Percentiles rank a stretch among this genome's conserved stretches.
Conservation (phyloP, 1,140 invertebrate species). For the Cydia splendana region DNA sequence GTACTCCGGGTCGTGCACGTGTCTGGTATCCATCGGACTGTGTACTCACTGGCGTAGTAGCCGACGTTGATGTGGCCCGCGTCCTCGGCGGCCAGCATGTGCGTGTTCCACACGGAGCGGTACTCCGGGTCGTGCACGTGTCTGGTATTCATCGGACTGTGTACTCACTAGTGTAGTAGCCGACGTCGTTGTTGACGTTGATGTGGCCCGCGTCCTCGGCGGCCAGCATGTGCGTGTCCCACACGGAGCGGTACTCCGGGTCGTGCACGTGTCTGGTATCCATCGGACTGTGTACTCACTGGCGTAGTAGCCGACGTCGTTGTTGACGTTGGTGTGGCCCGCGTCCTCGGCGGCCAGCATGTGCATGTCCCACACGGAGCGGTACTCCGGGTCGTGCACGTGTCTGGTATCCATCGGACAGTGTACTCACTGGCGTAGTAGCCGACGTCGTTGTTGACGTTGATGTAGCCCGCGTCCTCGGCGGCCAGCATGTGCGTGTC, state of each 20-base stretch:
- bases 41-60: constrained; percentile 70
- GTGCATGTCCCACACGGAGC: constrained; percentile 61
- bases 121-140: background rate
- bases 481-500: constrained; percentile 82
- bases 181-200: constrained; percentile 81
- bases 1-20: background rate
- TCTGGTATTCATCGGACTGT: constrained; percentile 38
- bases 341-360: constrained; percentile 89
- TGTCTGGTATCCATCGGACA: too few species aligned
- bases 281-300: constrained; percentile 38
- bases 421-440: constrained; percentile 83
- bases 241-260: constrained; percentile 70
- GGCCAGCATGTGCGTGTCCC: constrained; percentile 79
- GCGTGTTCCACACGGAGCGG: background rate
- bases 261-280: background rate
- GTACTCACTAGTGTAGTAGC: constrained; percentile 85
- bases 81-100: background rate
- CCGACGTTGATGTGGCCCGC: constrained; percentile 84
- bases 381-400: constrained; percentile 45
- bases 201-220: constrained; percentile 90
- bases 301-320: constrained; percentile 93
- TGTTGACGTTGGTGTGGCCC: constrained; percentile 92
- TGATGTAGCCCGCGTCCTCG: constrained; percentile 91
- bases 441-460: constrained; percentile 90
- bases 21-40: too few species aligned